Base-by-base conservation (phyloP, 2,888 invertebrate species). In the Phrixothrix hirtus region DNA sequence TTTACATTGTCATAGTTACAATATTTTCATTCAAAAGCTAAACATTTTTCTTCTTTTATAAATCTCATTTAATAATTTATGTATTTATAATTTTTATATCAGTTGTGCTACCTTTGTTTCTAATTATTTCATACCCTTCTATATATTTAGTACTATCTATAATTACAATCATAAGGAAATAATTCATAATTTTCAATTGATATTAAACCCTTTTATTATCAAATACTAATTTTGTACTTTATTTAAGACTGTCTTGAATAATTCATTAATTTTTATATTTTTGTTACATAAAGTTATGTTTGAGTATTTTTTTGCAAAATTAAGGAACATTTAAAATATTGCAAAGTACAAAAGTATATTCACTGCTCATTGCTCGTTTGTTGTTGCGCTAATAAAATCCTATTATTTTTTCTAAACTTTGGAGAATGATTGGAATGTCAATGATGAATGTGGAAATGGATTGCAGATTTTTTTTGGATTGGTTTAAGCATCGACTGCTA, bases 71-170 rank as follows among this genome's bases (percentile, higher is more conserved):
- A 41, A 38, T 21, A 49, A 36, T 35, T 17, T 21, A 36, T 43
- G 36, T 39, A 26, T 35, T 16, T 13, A 34, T 36, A 17, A 14
- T 27, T 17, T 26, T 30, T 42, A 35, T 36, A 49, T 10, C 49
- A 49, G 49, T 43, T 49, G 49, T 48, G 49, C 49, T 37, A 42
- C 49, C 37, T 43, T 49, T 49, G 49, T 37, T 30, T 27, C 27
- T 15, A 27, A 37, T 17, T 14, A 29, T n/a, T 46, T 46, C 16
- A 26, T 41, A 13, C 11, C 10, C 7, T 27, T 12, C 16, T 41
- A 30, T 29, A 9, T 10, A 29, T 29, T 29, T 29, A 10, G 29
- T 29, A 29, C 29, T 29, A 29, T 29, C 9, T 29, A 10, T 9
- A 29, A 2, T 9, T 29, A 3, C 3, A 7, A 21, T 21, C 21